A percentile compares a stretch with the other conserved stretches of the same genome.
Conservation (phyloP, 2,113 vertebrate genomes). For the Sphaerodactylus townsendi region DNA sequence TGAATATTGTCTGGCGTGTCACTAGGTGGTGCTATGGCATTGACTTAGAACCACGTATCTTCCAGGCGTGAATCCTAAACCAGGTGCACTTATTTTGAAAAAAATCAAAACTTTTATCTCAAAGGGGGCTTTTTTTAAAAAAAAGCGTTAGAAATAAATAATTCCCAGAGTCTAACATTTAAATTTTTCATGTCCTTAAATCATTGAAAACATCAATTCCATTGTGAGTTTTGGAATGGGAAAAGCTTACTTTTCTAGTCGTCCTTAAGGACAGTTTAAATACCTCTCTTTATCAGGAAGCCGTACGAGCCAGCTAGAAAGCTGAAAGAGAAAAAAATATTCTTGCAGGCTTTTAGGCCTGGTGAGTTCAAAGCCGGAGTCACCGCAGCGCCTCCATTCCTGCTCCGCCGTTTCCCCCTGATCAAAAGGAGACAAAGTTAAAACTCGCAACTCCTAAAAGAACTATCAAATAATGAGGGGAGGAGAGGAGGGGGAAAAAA, state of each 20-base stretch:
- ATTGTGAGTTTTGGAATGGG: slow-evolving; percentile 36
- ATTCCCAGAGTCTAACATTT: slow-evolving; percentile 32
- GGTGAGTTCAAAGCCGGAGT: slow-evolving; percentile 72
- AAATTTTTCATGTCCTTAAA: slow-evolving; percentile 48
- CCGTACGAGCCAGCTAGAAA: slow-evolving; percentile 24
- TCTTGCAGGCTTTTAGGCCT: slow-evolving; percentile 74
- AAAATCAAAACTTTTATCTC: neutral
- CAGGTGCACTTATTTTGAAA: no score
- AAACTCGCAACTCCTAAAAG: slow-evolving; percentile 58
- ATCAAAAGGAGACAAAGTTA: slow-evolving; percentile 60
- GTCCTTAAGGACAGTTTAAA: slow-evolving; percentile 69
- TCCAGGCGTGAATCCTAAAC: rapidly evolving
- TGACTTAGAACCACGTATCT: neutral
- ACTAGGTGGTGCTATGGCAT: slow-evolving; percentile 68
- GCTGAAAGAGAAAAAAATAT: slow-evolving; percentile 63
- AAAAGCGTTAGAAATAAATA: slow-evolving; percentile 22
- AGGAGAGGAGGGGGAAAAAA: slow-evolving; percentile 41
- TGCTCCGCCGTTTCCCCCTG: slow-evolving; percentile 50
- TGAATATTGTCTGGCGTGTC: neutral
- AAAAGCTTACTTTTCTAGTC: slow-evolving; percentile 26
- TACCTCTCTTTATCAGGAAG: slow-evolving; percentile 44
- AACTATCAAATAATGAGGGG: slow-evolving; percentile 65
- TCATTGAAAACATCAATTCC: neutral
- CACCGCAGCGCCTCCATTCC: slow-evolving; percentile 48
- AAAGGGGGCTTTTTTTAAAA: neutral